Base-by-base conservation (phyloP, 2,113 vertebrate species). In the Chaetura pelagica region DNA sequence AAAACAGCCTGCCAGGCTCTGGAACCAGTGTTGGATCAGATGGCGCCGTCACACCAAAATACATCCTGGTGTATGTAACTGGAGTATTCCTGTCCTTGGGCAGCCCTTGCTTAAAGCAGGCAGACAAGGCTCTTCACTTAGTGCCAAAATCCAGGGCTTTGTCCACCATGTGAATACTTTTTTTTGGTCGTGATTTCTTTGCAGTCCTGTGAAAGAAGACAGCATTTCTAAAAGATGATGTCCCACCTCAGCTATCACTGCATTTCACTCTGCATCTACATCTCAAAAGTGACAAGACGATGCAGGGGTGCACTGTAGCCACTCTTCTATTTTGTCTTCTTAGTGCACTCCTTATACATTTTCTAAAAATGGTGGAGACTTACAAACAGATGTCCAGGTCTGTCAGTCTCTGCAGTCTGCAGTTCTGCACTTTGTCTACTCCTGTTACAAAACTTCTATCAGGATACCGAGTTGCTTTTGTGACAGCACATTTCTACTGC, bases 61-160 rank as follows among this genome's bases (percentile, higher is more conserved):
- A 32, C 55, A 52, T 67, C 76, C 75, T 77, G 42, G 55, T 84
- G 72, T 38, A 16, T 67, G 83, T 71, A 62, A 52, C 75, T 66
- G 68, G 79, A 84, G 27, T 58, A 20, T 62, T 88, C 83, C 57
- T 92, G 94, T 94, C 87, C 90, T 85, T 93, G 87, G 72, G 88
- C 88, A 93, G 94, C 76, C 92, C 94, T 95, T 90, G 55, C 79
- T 49, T 54, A 42, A 24, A 27, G 68, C 42, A 88, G 76, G 64
- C 68, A 77, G 67, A 69, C 51, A 77, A 29, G 30, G 20, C 63
- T 90, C 54, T 73, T 74, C 79, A 42, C 15, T 74, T 54, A 32
- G 46, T 73, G 67, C n/a, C n/a, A 64, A 64, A 82, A 35, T 69
- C 48, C 22, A 94, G 46, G 46, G 34, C 75, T 84, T 80, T 80